phyloP scores from a whole-genome alignment of 2,113 vertebrate genomes.

The Paedocypris sp. region DNA sequence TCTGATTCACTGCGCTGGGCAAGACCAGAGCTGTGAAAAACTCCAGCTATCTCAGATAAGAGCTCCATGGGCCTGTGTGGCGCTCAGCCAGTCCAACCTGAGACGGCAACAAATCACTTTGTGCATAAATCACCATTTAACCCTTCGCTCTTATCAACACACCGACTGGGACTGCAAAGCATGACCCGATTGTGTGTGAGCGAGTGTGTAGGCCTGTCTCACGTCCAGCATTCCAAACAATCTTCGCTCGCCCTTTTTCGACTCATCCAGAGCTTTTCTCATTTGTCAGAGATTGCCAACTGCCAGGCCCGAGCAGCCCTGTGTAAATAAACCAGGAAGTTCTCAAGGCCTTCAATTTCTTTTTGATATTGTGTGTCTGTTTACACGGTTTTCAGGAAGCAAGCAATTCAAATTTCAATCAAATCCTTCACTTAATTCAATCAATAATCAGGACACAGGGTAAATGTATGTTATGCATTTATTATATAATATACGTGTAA shows the following conservation, averaged over 20 bases:
- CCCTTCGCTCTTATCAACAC: conserved; percentile 14
- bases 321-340: conserved; percentile 19
- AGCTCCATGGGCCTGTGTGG: background rate
- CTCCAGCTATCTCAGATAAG: conserved; percentile 30
- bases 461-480: too few species aligned
- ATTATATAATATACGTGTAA: too few species aligned
- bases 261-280: conserved; percentile 6
- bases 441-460: too few species aligned
- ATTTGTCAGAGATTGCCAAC: conserved; percentile 10
- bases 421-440: too few species aligned
- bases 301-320: conserved; percentile 2
- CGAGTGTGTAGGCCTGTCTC: conserved; percentile 11
- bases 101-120: conserved; percentile 24
- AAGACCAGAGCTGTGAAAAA: conserved; percentile 24
- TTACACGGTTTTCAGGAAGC: too few species aligned
- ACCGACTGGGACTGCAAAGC: background rate
- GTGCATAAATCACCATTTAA: conserved; percentile 19
- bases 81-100: conserved; percentile 2
- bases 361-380: too few species aligned
- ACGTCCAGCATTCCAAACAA: conserved; percentile 8
- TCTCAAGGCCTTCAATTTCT: too few species aligned
- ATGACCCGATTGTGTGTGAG: background rate
- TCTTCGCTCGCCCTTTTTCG: conserved; percentile 1
- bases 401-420: too few species aligned
- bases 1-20: conserved; percentile 18